Percentiles rank a stretch among this genome's conserved stretches.
phyloP scores from a whole-genome alignment of 1,140 invertebrate genomes.

The Hyles vespertilio region DNA sequence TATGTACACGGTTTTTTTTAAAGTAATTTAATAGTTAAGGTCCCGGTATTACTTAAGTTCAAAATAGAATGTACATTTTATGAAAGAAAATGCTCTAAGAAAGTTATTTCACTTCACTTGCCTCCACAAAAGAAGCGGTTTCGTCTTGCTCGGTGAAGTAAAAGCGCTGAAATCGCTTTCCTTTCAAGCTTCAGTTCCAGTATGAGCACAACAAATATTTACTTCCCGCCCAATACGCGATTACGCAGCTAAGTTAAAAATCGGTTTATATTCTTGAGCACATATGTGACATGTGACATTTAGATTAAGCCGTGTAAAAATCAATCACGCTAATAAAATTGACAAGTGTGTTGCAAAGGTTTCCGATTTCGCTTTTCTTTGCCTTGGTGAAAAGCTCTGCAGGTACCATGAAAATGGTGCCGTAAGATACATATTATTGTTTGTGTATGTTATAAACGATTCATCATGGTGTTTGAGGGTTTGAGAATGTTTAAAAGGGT shows the following conservation, averaged over 20 bases:
- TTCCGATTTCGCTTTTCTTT: conserved; percentile 24
- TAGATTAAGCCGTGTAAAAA: conserved; percentile 27
- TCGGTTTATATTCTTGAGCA: not conserved
- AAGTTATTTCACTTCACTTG: too few relatives aligned
- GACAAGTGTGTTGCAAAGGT: conserved; percentile 28
- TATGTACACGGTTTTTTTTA: too few relatives aligned
- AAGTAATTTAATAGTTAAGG: too few relatives aligned
- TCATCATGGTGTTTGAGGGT: conserved; percentile 25
- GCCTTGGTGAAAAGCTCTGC: conserved; percentile 3
- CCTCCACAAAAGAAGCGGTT: too few relatives aligned
- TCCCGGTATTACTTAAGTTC: too few relatives aligned
- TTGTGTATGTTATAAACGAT: not conserved
- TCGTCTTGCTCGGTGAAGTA: not conserved
- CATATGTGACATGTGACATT: not conserved
- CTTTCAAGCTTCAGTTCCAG: conserved; percentile 7
- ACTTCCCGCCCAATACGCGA: conserved; percentile 36
- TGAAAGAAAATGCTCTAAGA: too few relatives aligned
- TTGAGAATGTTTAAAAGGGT: conserved; percentile 29
- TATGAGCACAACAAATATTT: conserved; percentile 46
- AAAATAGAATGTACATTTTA: too few relatives aligned
- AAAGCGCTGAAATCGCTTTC: conserved; percentile 16
- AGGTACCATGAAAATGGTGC: not conserved
- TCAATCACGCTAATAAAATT: conserved; percentile 30
- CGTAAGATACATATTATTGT: not conserved
- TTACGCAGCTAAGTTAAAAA: conserved; percentile 33